Base-by-base conservation (phyloP, 2,797 vertebrate species). In the Gadopsis marmoratus region DNA sequence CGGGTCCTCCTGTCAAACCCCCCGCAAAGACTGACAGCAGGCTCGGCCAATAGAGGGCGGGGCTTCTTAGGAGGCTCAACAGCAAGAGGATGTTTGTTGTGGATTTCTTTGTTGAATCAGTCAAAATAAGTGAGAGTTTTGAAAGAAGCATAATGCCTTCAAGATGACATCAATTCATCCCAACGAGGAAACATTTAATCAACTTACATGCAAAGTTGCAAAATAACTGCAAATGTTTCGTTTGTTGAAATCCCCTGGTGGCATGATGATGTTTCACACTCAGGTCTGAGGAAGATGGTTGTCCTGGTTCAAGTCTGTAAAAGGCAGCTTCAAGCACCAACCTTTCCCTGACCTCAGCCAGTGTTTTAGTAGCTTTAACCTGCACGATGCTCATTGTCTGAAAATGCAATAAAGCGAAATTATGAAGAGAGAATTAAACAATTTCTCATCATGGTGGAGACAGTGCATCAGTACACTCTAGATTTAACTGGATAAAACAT, bases 11-110 rank as follows among this genome's bases (percentile, higher is more conserved):
- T 39, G 50, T 29, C 85, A 71, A 84, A 55, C 39, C 51, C 60
- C 60, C 31, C 5, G 39, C 39, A 16, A 47, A 65, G 89, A 93
- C 4, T 75, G 94, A 86, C 90, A 70, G 61, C 39, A 0, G 0
- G 0, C 5, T 0, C 19, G 63, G 54, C 91, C 88, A 91, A 93
- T 26, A 26, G 26, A 26, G 26, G 26, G 26, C 26, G 26, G 26
- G 26, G 26, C 26, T 26, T 26, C 26, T 26, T 26, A 26, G 26
- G 26, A 26, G 26, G 26, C 26, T 26, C 26, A 26, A 26, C 26
- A 26, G 26, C 26, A 26, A 26, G 26, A 26, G 1, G 26, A 26
- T 26, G 26, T 26, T 26, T 26, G 26, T 26, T 26, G 26, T 26
- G 26, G 26, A 26, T 26, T 26, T 26, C 26, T 26, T 26, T 26